Evolutionary conservation across 2,797 vertebrate genomes (phyloP), one percentile per base, ranked within the genome.

Genomic region (Premnoplex brunnescens): DNA sequence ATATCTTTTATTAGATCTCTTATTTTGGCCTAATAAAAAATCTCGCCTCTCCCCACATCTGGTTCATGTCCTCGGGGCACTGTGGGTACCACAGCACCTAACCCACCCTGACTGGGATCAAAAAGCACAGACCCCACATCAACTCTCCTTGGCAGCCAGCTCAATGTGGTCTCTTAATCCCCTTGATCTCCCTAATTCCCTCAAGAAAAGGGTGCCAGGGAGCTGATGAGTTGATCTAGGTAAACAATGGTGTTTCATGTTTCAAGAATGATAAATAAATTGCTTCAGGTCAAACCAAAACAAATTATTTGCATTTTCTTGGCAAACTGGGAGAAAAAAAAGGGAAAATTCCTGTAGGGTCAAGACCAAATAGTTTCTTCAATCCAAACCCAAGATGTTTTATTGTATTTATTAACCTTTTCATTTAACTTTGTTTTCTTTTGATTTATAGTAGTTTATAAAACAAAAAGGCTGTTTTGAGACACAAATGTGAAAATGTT

Each of bases 261-360:
- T 95, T 79, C 83, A 93, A 75, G 76, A 95, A 91, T 62, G 82
- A 88, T 91, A 95, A 94, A 94, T 93, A 95, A 86, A 78, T 91
- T 79, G 68, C 72, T 94, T 88, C 68, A 69, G 88, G 74, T 82
- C 71, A 93, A 95, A 93, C 58, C 67, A 91, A 91, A 95, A 64
- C 83, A 91, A 92, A 93, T 82, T 75, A 76, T 95, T 86, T 90
- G 62, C 17, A 10, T 93, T 95, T 94, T 87, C 63, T 87, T 92
- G 34, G 71, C 34, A 82, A 91, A 92, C 13, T 32, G 5, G 7
- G 22, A 7, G 48, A 0, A 7, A 12, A 41, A 41, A 69, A 8
- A 4, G 10, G 66, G 69, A 58, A 83, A 6, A 79, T 87, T 90
- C 67, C 52, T 94, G 55, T 59, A 86, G 76, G 39, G 67, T 93